Evolutionary conservation across 2,113 vertebrate species (phyloP), one percentile per base, ranked within the genome.

Genomic region (Elgaria multicarinata): DNA sequence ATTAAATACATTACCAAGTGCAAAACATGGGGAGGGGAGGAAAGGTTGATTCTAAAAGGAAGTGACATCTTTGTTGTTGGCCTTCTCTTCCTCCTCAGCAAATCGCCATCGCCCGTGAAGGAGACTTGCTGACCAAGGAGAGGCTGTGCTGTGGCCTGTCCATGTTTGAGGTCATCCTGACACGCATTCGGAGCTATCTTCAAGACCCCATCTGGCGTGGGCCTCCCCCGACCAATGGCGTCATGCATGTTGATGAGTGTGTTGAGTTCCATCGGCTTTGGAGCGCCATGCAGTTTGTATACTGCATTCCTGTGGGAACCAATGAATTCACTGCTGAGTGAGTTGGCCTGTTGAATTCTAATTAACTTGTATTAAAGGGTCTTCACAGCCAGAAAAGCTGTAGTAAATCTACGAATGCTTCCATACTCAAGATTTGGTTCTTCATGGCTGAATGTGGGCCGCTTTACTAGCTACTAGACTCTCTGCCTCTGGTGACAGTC

Each of bases 281-380:
- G 99, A 99, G 99, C 0, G 99, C 99, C 96, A 99, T 99, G 99
- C 99, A 99, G 96, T 99, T 99, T 12, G 99, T 99, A 20, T 99
- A 99, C 97, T 99, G 98, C 96, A 99, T 99, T 94, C 99, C 99
- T 0, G 99, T 99, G 91, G 99, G 99, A 89, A 99, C 99, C 72
- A 99, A 99, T 3, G 99, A 99, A 96, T 99, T 99, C 96, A 99
- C 99, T 0, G 99, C 99, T 58, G 99, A 99, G 99, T 99, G 93
- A 97, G 99, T 98, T 76, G 88, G 85, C 10, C 1, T 67, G 42
- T 9, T 77, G 44, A 76, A n/a, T 53, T 46, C 44, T 53, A 9
- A 28, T 84, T 50, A 6, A 24, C 58, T 6, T 66, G 24, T 76
- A 16, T 44, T 42, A 20, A 36, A n/a, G 7, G 55, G n/a, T 82